phyloP scores from a whole-genome alignment of 2,888 invertebrate genomes.

The Melanophora roralis region DNA sequence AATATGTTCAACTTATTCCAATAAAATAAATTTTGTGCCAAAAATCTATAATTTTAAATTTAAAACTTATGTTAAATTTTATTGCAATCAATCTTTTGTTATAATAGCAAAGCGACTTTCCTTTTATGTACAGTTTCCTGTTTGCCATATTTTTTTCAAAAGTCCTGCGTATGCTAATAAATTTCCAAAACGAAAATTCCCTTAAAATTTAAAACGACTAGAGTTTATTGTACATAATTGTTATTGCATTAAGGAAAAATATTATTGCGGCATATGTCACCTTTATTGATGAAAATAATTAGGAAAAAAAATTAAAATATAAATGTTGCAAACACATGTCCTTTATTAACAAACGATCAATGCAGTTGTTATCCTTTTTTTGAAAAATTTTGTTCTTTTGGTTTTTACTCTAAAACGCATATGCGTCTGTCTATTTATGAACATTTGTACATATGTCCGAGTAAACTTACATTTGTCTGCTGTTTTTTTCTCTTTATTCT shows the following conservation, averaged over 20 bases:
- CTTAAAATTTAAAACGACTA: slow-evolving; percentile 17
- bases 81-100: too few relatives aligned
- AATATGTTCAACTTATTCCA: too few relatives aligned
- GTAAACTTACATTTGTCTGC: not conserved
- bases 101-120: not conserved
- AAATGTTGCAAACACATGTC: slow-evolving; percentile 59
- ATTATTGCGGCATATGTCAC: slow-evolving; percentile 51
- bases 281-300: slow-evolving; percentile 12
- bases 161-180: slow-evolving; percentile 1
- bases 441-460: not conserved
- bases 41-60: too few relatives aligned
- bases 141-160: not conserved
- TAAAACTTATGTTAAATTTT: too few relatives aligned
- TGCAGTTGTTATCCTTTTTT: slow-evolving; percentile 59
- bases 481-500: too few relatives aligned
- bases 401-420: slow-evolving; percentile 23
- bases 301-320: slow-evolving; percentile 10
- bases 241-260: not conserved
- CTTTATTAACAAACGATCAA: slow-evolving; percentile 57
- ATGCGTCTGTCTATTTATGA: slow-evolving; percentile 11
- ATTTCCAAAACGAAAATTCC: slow-evolving; percentile 9
- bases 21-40: too few relatives aligned
- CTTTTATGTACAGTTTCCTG: slow-evolving; percentile 15
- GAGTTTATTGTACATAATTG: slow-evolving; percentile 8
- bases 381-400: not conserved